Base-by-base conservation (phyloP, 2,797 vertebrate species). In the Gorsachius magnificus region DNA sequence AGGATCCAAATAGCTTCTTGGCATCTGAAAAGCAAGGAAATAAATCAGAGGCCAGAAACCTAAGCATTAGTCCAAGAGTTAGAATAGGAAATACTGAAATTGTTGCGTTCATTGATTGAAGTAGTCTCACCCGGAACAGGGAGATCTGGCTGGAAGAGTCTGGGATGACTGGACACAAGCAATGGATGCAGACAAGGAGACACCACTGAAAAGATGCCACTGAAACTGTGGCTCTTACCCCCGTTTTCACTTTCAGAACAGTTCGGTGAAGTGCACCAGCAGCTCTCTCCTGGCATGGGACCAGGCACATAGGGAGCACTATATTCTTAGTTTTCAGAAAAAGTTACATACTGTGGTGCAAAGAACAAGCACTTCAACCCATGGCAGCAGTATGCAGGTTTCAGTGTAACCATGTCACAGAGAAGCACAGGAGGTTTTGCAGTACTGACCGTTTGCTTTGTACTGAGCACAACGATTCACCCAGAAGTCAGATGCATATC, bases 231-330 rank as follows among this genome's bases (percentile, higher is more conserved):
- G 13, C 1, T 14, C 35, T 71, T 85, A n/a, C 16, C 41, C 18
- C 26, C 5, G 0, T 68, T 87, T 51, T 24, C 7, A 9, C 68
- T 53, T 48, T 33, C 56, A 68, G 53, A 91, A 58, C 41, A 83
- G 26, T 14, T n/a, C 58, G n/a, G 36, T 54, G 22, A 72, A 77
- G 24, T 9, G 17, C 60, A 53, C 13, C 56, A 53, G 24, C 35
- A 86, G 46, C 35, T 60, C 36, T 43, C 25, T 46, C 50, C 36
- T 1, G 0, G 12, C 10, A 2, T 0, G 3, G 13, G 35, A 79
- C 46, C 38, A 65, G 48, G 29, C 38, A 66, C 3, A 1, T 5
- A 24, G 35, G n/a, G 12, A 84, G 46, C 41, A 24, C 56, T 29
- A 6, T 58, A 84, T 41, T 66, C 80, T 72, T 19, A 21, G 19